These are phyloP conservation scores for Synergus japonicus DNA, from an alignment of 2,888 invertebrate genomes.

Conservation along the genomic window DNA sequence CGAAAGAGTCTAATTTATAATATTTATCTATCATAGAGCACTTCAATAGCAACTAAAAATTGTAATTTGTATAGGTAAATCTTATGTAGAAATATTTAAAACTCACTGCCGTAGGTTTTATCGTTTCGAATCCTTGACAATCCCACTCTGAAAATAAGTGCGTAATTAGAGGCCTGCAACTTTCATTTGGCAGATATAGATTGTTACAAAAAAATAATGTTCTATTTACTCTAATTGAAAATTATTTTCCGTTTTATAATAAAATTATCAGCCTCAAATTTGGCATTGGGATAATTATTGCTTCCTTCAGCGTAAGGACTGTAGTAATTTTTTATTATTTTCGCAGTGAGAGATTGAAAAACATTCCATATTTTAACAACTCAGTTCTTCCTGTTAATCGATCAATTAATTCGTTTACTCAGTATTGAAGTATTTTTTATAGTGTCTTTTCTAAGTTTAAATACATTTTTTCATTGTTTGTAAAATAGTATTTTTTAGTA, in stretches of 20 bases:
- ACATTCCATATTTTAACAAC: neutral
- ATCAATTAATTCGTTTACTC: conserved; percentile 20
- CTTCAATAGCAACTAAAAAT: conserved; percentile 27
- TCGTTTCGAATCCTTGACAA: conserved; percentile 27
- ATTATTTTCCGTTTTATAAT: neutral
- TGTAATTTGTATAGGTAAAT: conserved; percentile 29
- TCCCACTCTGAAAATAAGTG: conserved; percentile 1
- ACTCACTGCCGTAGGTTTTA: conserved; percentile 33
- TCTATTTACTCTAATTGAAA: neutral
- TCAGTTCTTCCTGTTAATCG: neutral
- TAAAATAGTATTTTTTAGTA: neutral
- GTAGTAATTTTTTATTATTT: neutral
- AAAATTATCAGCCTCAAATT: neutral
- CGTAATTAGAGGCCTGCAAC: neutral
- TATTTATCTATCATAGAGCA: conserved; percentile 31
- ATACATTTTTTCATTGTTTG: neutral
- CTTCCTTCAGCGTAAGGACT: neutral
- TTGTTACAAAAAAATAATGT: neutral
- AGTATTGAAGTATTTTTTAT: neutral
- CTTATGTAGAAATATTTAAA: conserved; percentile 18
- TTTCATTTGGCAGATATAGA: neutral
- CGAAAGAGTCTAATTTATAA: conserved; percentile 25
- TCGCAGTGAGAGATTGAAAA: conserved; percentile 10
- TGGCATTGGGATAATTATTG: neutral
- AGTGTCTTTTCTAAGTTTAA: neutral